Conservation (phyloP, 2,888 invertebrate species). For the Scelioninae gen. 1 region DNA sequence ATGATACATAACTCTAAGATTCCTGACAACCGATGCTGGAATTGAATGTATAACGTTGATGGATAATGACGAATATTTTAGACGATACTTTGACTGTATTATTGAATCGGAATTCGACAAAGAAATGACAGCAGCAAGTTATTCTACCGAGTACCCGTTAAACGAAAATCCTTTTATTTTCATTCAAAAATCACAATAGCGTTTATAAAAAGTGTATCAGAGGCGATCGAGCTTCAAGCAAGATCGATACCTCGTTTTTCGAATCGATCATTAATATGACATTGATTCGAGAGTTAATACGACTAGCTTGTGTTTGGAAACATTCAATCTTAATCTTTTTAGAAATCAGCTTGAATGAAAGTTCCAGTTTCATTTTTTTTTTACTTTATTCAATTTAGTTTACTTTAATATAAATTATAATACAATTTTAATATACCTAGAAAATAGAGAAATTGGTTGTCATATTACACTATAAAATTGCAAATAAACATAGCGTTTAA, state of each 20-base stretch:
- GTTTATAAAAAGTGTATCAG: constrained; percentile 32
- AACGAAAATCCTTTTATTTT: constrained; percentile 39
- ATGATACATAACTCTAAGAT: constrained; percentile 25
- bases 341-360: constrained; percentile 21
- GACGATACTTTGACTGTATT: constrained; percentile 37
- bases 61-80: constrained; percentile 58
- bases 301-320: constrained; percentile 42
- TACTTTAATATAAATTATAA: not conserved
- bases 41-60: constrained; percentile 39
- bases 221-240: constrained; percentile 35
- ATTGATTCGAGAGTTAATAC: constrained; percentile 44
- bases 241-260: constrained; percentile 39
- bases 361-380: constrained; percentile 1
- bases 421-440: no score
- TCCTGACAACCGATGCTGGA: constrained; percentile 35
- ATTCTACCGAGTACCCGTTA: constrained; percentile 14
- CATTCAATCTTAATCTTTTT: constrained; percentile 40
- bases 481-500: no score
- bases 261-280: constrained; percentile 59
- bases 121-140: constrained; percentile 41
- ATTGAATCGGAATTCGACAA: constrained; percentile 44
- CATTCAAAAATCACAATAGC: constrained; percentile 38
- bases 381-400: not conserved
- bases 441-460: no score
- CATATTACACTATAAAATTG: not conserved